A percentile compares a stretch with the other conserved stretches of the same genome.
These are phyloP conservation scores for Abscondita cerata DNA, from an alignment of 2,888 invertebrate species.

Conservation along the genomic window DNA sequence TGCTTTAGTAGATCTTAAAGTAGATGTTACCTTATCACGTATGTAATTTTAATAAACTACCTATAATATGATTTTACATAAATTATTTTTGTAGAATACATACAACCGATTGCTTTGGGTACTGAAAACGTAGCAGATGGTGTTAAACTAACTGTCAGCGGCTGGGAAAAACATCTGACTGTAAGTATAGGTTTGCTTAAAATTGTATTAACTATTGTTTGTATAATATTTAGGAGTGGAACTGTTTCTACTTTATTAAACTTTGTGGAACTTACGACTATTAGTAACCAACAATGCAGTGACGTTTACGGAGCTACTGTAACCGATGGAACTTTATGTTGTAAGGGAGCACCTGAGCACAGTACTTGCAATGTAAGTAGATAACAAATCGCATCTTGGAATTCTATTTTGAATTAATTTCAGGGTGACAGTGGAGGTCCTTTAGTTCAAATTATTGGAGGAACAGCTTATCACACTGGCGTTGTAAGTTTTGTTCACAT, in stretches of 20 bases:
- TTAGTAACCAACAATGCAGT: slow-evolving; percentile 43
- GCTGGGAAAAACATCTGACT: slow-evolving; percentile 40
- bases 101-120: not conserved
- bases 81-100: not conserved
- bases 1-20: not conserved
- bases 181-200: slow-evolving; percentile 22
- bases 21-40: not conserved
- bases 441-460: slow-evolving; percentile 34
- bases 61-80: not conserved
- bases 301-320: slow-evolving; percentile 32
- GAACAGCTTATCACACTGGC: slow-evolving; percentile 40
- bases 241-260: slow-evolving; percentile 33
- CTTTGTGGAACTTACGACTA: slow-evolving; percentile 41
- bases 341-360: slow-evolving; percentile 36
- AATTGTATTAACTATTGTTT: not conserved
- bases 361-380: slow-evolving; percentile 48
- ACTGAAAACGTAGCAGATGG: not conserved
- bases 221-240: slow-evolving; percentile 13
- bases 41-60: not conserved
- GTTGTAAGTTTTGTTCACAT: slow-evolving; percentile 46
- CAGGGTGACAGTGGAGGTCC: slow-evolving; percentile 52
- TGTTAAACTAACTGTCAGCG: slow-evolving; percentile 30
- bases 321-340: slow-evolving; percentile 42
- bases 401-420: slow-evolving; percentile 8
- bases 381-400: not conserved